Conservation (phyloP, 2,113 vertebrate species). For the Papio anubis region DNA sequence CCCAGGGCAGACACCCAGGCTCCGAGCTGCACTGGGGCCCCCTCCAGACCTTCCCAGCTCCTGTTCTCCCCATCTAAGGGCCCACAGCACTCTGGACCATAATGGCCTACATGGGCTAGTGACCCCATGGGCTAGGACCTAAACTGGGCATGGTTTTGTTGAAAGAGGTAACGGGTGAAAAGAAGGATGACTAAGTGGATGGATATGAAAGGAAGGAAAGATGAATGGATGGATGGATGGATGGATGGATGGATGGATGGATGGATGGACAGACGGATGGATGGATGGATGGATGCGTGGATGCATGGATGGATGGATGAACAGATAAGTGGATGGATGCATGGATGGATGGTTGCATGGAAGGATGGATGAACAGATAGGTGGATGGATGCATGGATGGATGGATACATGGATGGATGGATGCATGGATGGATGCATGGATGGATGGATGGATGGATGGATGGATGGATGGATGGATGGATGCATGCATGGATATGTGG, state of each 20-base stretch:
- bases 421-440: accelerated
- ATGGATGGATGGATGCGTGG: accelerated
- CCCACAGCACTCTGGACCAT: background rate
- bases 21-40: too few species aligned
- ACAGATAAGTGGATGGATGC: accelerated
- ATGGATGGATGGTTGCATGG: background rate
- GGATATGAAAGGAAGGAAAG: background rate
- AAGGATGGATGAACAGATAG: accelerated
- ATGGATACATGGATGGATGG: too few species aligned
- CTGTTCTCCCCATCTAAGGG: accelerated
- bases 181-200: background rate
- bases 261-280: too few species aligned
- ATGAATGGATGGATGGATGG: background rate
- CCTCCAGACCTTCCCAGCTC: background rate
- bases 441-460: too few species aligned
- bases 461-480: too few species aligned
- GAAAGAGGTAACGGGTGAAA: background rate
- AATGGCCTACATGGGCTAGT: background rate
- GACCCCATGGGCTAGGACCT: background rate
- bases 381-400: too few species aligned
- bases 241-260: background rate
- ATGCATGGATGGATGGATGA: accelerated
- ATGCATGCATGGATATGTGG: accelerated
- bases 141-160: background rate
- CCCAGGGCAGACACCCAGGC: background rate